These are phyloP conservation scores for Steinernema scapterisci DNA, from an alignment of 2,888 invertebrate genomes.

Conservation along the genomic window DNA sequence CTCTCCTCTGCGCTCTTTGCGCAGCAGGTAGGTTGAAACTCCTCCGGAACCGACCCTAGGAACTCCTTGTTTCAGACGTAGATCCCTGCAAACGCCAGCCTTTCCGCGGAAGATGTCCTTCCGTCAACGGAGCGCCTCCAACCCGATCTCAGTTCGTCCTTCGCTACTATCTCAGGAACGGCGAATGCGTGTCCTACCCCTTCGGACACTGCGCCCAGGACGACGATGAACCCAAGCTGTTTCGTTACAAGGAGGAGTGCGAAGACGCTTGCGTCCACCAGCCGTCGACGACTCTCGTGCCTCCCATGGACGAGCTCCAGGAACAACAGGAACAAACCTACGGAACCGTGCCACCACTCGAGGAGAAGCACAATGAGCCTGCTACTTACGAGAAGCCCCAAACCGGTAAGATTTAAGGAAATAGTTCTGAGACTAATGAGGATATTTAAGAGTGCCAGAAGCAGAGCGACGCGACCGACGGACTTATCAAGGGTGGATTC, in stretches of 20 bases:
- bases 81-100: conserved; percentile 67
- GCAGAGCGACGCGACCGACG: conserved; percentile 48
- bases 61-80: conserved; percentile 39
- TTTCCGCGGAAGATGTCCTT: conserved; percentile 62
- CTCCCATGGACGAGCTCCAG: conserved; percentile 11
- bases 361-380: conserved; percentile 23
- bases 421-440: no score
- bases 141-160: conserved; percentile 66
- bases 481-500: conserved; percentile 68
- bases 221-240: conserved; percentile 63
- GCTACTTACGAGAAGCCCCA: conserved; percentile 38
- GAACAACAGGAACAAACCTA: conserved; percentile 44
- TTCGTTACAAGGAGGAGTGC: conserved; percentile 68
- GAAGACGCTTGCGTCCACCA: conserved; percentile 61
- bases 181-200: conserved; percentile 67
- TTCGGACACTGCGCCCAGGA: conserved; percentile 67
- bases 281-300: conserved; percentile 35
- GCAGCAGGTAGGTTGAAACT: background rate
- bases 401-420: conserved; percentile 36
- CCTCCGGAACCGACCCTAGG: background rate
- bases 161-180: conserved; percentile 63
- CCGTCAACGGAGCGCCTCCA: conserved; percentile 52
- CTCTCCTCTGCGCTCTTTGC: conserved; percentile 18
- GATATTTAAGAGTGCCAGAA: conserved; percentile 56
- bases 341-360: conserved; percentile 41